phyloP scores from a whole-genome alignment of 2,797 vertebrate genomes.

The Hafferia zeledoni region DNA sequence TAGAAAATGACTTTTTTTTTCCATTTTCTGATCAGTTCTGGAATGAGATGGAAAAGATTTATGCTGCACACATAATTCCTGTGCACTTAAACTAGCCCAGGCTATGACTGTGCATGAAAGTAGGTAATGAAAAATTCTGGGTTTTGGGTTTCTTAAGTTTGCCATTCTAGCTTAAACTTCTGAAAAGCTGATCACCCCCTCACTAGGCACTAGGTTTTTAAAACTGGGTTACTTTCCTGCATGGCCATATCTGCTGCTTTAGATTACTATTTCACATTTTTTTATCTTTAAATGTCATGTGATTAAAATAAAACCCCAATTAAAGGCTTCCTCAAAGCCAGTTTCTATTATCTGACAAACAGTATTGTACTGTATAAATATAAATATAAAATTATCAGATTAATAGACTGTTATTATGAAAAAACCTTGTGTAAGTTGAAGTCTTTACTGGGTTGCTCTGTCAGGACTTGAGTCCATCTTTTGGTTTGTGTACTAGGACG shows the following conservation, averaged over 20 bases:
- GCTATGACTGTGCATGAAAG: background rate
- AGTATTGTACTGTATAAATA: background rate
- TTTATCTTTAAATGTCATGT: background rate
- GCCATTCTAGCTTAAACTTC: background rate
- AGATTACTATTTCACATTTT: background rate
- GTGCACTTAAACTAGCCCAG: background rate
- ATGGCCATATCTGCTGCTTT: background rate
- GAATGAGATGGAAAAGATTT: background rate
- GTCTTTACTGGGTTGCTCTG: background rate
- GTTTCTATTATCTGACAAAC: background rate
- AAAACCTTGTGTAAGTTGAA: background rate
- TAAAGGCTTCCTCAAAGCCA: background rate
- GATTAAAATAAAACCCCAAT: background rate
- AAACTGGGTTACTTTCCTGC: background rate
- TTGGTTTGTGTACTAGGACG: background rate
- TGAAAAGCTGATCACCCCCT: background rate
- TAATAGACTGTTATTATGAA: background rate
- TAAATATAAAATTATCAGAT: background rate
- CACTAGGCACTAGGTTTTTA: background rate
- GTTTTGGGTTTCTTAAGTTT: background rate
- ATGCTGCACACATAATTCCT: background rate
- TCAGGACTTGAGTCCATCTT: background rate
- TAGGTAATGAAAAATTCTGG: background rate
- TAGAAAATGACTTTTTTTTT: background rate
- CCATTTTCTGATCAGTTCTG: background rate